Percentiles rank a stretch among this genome's conserved stretches.
phyloP scores from a whole-genome alignment of 1,140 invertebrate genomes.

The Macrobrachium rosenbergii region DNA sequence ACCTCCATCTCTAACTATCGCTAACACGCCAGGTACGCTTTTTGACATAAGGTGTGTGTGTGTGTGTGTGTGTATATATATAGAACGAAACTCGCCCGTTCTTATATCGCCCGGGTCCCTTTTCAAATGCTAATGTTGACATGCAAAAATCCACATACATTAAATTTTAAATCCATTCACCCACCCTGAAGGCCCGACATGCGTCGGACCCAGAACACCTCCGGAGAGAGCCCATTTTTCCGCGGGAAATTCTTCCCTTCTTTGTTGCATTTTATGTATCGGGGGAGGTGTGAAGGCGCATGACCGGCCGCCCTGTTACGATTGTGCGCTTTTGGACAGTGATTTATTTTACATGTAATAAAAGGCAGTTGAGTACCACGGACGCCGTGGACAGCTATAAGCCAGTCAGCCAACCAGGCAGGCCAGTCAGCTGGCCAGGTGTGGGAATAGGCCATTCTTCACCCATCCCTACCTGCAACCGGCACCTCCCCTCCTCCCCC shows the following conservation, averaged over 20 bases:
- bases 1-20: too few species aligned
- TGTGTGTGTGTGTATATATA: too few species aligned
- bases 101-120: not conserved
- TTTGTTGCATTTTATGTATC: not conserved
- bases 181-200: not conserved
- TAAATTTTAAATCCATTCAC: conserved; percentile 7
- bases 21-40: not conserved
- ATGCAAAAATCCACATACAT: conserved; percentile 18
- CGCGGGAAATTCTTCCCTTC: not conserved
- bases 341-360: conserved; percentile 25
- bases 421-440: not conserved
- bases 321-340: conserved; percentile 5
- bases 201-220: not conserved
- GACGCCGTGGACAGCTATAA: not conserved
- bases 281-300: not conserved
- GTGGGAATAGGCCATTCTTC: not conserved
- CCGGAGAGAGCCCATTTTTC: not conserved
- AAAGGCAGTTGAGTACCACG: conserved; percentile 13
- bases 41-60: not conserved
- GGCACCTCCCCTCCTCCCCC: not conserved
- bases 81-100: not conserved
- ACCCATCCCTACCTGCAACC: too few species aligned
- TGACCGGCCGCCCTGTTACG: not conserved
- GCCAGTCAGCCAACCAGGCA: too few species aligned
- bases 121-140: conserved; percentile 23